Percentiles rank a stretch among this genome's conserved stretches.
Evolutionary conservation across 2,797 vertebrate genomes (phyloP).

Genomic region (Tangara arthus): DNA sequence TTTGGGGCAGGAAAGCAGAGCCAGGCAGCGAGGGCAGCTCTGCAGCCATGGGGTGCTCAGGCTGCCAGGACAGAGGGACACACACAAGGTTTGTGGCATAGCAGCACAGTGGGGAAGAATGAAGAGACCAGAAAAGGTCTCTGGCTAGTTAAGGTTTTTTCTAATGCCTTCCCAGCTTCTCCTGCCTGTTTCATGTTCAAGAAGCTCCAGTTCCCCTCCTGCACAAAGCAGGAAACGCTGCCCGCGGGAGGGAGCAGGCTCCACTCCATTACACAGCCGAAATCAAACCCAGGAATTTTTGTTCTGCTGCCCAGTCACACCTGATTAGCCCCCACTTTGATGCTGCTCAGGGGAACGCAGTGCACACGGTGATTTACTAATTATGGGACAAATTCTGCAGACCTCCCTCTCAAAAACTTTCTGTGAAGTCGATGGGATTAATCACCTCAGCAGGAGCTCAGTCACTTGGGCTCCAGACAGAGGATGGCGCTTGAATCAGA

Average conservation of each 20-base stretch:
- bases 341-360: neutral
- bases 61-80: neutral
- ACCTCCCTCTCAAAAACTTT: neutral
- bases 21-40: neutral
- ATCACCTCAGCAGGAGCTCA: constrained; percentile 13
- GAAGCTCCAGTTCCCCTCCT: neutral
- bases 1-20: neutral
- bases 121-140: neutral
- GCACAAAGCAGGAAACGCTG: neutral
- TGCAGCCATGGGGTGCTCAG: neutral
- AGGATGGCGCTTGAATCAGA: neutral
- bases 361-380: constrained; percentile 19
- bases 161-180: neutral
- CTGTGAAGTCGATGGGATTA: constrained; percentile 36
- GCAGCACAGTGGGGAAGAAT: neutral
- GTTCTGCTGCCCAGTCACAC: constrained; percentile 25
- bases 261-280: neutral
- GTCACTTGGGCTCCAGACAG: neutral
- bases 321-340: constrained; percentile 54
- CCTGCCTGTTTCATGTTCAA: neutral
- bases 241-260: constrained; percentile 8
- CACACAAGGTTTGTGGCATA: neutral
- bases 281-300: neutral
- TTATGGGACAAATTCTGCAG: constrained; percentile 44
- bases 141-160: neutral